These are phyloP conservation scores for Gulo gulo DNA, from an alignment of 2,113 vertebrate genomes.

Conservation along the genomic window DNA sequence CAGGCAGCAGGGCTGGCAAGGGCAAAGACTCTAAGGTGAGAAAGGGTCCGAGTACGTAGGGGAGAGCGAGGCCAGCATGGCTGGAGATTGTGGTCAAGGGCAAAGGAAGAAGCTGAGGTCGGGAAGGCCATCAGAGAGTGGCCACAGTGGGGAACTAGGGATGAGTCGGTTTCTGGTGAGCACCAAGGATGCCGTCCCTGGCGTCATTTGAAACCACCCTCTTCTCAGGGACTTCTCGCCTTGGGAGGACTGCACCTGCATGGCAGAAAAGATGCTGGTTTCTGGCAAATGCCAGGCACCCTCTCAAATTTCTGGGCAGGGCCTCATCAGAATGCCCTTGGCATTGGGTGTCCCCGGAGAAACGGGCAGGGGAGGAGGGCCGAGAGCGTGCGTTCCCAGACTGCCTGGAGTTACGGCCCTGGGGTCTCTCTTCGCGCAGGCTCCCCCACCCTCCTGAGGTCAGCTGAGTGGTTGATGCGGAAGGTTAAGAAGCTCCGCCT, in stretches of 20 bases:
- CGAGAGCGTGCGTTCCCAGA: accelerated
- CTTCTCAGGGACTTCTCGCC: background rate
- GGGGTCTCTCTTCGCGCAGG: conserved; percentile 76
- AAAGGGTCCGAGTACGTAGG: background rate
- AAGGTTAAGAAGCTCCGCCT: conserved; percentile 95
- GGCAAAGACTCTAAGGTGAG: background rate
- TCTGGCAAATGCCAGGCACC: background rate
- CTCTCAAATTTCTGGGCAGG: background rate
- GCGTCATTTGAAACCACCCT: background rate
- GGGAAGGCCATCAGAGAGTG: background rate
- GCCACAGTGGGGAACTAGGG: background rate
- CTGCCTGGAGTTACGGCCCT: background rate
- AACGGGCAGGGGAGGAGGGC: no score
- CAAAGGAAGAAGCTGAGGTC: background rate
- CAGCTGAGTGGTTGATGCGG: conserved; percentile 92
- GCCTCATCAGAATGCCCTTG: background rate
- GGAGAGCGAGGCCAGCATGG: background rate
- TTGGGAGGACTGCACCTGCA: background rate
- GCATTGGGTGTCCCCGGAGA: background rate
- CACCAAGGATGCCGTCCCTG: background rate
- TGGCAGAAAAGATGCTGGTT: background rate
- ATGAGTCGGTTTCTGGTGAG: background rate
- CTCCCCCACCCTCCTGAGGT: conserved; percentile 84
- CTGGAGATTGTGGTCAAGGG: background rate
- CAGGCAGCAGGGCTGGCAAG: background rate